phyloP scores from a whole-genome alignment of 2,797 vertebrate genomes.

The Oreonectes daqikongensis region DNA sequence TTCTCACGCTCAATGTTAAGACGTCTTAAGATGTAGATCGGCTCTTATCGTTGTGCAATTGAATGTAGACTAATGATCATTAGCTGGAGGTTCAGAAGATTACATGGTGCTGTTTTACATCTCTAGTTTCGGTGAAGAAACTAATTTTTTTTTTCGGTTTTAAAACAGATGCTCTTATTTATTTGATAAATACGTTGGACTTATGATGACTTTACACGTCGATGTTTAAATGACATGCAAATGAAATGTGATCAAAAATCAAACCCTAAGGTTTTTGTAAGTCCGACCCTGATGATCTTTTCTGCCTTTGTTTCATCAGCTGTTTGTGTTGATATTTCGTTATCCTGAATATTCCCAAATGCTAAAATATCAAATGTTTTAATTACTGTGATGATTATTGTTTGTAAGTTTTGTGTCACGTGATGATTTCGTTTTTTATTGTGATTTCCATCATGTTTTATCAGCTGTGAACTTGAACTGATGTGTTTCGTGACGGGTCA shows the following conservation, averaged over 20 bases:
- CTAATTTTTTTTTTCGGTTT: too few species aligned
- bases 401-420: constrained; percentile 43
- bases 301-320: constrained; percentile 40
- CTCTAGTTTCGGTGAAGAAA: not conserved
- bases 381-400: constrained; percentile 60
- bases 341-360: constrained; percentile 67
- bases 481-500: constrained; percentile 51
- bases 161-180: constrained; percentile 32
- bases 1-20: not conserved
- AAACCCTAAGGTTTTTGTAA: not conserved
- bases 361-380: constrained; percentile 61
- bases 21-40: not conserved
- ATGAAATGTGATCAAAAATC: not conserved
- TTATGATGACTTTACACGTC: not conserved
- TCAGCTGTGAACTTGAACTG: constrained; percentile 69
- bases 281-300: constrained; percentile 8
- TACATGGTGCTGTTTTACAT: constrained; percentile 37
- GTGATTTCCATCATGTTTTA: constrained; percentile 67
- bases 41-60: not conserved
- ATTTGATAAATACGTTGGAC: not conserved
- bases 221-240: not conserved
- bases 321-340: constrained; percentile 29
- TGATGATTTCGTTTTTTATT: constrained; percentile 56
- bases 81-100: constrained; percentile 1
- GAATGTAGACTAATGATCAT: not conserved